Base-by-base conservation (phyloP, 2,888 invertebrate species). In the Minunthozetes semirufus region DNA sequence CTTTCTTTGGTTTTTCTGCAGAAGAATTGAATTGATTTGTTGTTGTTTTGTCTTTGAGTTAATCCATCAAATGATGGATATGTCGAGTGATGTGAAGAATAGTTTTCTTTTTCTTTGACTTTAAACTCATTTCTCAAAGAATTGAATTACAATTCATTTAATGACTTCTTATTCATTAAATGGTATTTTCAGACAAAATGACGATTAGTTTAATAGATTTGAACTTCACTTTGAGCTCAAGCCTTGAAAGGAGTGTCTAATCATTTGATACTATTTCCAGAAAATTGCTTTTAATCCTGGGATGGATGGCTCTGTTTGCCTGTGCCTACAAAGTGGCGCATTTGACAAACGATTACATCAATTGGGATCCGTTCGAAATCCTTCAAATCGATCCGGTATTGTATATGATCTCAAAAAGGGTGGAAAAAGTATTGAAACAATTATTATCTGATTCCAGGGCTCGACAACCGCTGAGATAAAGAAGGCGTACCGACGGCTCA, bases 331-430 rank as follows among this genome's bases (percentile, higher is more conserved):
- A 93, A 86, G 93, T 94, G 5, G 94, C 95, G 0, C 93, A 95
- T 83, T 94, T 97, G 85, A 96, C 99, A 83, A 93, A 95, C 85
- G 97, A 98, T 85, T 93, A 94, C 89, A 92, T 94, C 9, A 98
- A 97, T 83, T 99, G 98, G 85, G 98, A 99, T 87, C 99, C 99
- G 0, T 99, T 94, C 85, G 93, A 93, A 82, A 97, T 99, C 81
- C 86, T 99, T 76, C 91, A 90, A 70, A 87, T 99, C 78, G 92
- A 95, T 74, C 87, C 91, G 77, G 89, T 89, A 59, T 59, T 59
- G 0, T 3, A 59, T 4, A 11, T 13, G 2, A 4, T 6, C 50
- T 50, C 6, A n/a, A 9, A n/a, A 50, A n/a, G 3, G 25, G 22
- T 19, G 1, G 5, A 19, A n/a, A n/a, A n/a, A n/a, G n/a, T n/a